A percentile compares a stretch with the other conserved stretches of the same genome.
phyloP scores from a whole-genome alignment of 2,888 invertebrate species.

The Pyralis farinalis region DNA sequence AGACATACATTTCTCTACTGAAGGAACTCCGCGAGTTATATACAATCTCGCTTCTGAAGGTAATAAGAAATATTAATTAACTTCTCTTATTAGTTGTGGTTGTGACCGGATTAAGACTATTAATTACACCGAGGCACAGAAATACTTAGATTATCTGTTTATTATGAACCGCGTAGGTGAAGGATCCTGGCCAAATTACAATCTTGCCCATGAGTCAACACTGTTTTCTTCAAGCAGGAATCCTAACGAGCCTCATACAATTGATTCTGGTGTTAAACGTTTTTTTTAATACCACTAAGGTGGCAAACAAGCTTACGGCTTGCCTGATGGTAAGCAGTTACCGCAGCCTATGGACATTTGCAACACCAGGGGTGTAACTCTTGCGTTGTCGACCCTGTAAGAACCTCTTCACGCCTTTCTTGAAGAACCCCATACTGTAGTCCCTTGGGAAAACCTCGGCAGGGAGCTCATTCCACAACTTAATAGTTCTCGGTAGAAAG shows the following conservation, averaged over 20 bases:
- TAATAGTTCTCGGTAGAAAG: too few species aligned
- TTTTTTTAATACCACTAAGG: too few species aligned
- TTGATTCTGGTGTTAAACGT: conserved; percentile 73
- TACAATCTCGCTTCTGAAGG: conserved; percentile 60
- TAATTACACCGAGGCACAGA: conserved; percentile 65
- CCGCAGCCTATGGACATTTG: too few species aligned
- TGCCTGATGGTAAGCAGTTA: too few species aligned
- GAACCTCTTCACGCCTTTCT: too few species aligned
- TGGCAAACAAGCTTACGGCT: too few species aligned
- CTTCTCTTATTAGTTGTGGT: conserved; percentile 73
- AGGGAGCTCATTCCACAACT: too few species aligned
- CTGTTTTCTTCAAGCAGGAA: conserved; percentile 67
- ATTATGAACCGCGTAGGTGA: conserved; percentile 76
- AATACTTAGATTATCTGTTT: conserved; percentile 76
- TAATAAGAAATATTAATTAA: conserved; percentile 68
- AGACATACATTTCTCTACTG: conserved; percentile 62
- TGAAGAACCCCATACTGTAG: too few species aligned
- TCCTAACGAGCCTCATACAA: conserved; percentile 71
- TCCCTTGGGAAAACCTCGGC: too few species aligned
- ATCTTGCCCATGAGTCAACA: conserved; percentile 64
- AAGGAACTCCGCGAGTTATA: conserved; percentile 68
- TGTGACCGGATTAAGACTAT: conserved; percentile 76
- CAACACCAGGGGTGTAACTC: too few species aligned
- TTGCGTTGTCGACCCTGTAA: too few species aligned
- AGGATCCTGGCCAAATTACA: conserved; percentile 74